Evolutionary conservation across 2,888 invertebrate genomes (phyloP).

Genomic region (Trissolcus brochymenae): DNA sequence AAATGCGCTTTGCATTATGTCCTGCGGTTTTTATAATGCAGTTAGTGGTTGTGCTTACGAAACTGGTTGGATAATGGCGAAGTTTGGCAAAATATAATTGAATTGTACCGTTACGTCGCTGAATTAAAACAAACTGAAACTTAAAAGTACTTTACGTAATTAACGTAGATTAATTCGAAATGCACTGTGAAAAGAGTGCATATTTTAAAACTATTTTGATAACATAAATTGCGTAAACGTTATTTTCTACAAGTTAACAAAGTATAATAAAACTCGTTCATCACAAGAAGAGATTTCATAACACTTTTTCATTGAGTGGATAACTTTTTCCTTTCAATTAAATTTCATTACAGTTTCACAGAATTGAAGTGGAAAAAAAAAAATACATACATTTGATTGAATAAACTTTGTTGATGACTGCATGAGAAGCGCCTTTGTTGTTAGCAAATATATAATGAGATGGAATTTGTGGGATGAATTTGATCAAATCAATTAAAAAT

Average conservation of each 20-base stretch:
- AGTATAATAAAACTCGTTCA: neutral
- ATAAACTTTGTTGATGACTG: too few relatives aligned
- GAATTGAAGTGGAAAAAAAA: too few relatives aligned
- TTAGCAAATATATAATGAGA: too few relatives aligned
- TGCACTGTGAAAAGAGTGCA: constrained; percentile 14
- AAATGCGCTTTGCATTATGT: too few relatives aligned
- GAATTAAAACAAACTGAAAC: constrained; percentile 9
- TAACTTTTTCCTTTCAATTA: neutral
- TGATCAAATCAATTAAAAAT: too few relatives aligned
- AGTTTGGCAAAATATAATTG: constrained; percentile 15
- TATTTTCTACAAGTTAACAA: neutral
- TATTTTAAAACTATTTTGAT: neutral
- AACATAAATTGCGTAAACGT: constrained; percentile 11
- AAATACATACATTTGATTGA: too few relatives aligned
- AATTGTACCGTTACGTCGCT: neutral
- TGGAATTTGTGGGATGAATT: too few relatives aligned
- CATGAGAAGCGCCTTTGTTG: too few relatives aligned
- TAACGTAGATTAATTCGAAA: constrained; percentile 12
- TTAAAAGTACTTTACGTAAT: constrained; percentile 14
- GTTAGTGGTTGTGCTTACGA: neutral
- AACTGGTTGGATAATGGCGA: constrained; percentile 12
- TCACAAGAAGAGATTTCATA: neutral
- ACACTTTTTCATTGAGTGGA: constrained; percentile 1
- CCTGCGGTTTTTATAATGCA: neutral
- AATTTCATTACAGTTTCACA: too few relatives aligned